These are phyloP conservation scores for Julus scanicus DNA, from an alignment of 2,888 invertebrate genomes.

Conservation along the genomic window DNA sequence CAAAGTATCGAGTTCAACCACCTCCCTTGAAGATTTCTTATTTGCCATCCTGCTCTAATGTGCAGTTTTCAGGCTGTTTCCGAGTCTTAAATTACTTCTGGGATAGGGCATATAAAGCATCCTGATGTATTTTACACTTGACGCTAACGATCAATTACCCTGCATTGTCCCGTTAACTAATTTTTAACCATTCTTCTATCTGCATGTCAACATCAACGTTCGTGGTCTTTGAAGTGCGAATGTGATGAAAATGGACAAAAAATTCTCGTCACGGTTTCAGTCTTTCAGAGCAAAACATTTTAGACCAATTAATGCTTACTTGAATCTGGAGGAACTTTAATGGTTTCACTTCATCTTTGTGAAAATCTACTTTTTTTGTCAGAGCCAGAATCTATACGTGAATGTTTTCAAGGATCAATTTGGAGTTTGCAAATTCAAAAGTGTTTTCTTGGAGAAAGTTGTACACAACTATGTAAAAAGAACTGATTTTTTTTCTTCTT, in stretches of 20 bases:
- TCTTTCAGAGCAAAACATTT: too few relatives aligned
- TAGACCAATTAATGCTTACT: not conserved
- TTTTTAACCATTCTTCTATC: not conserved
- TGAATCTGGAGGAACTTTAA: not conserved
- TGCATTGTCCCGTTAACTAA: not conserved
- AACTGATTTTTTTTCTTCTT: too few relatives aligned
- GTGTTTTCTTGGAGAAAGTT: not conserved
- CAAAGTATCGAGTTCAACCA: conserved; percentile 11
- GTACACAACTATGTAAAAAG: too few relatives aligned
- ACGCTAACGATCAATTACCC: not conserved
- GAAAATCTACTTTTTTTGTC: not conserved
- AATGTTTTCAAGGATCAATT: not conserved
- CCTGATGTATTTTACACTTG: not conserved
- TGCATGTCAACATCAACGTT: not conserved
- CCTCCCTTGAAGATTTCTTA: not conserved
- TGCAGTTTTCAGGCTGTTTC: not conserved
- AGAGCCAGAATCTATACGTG: not conserved
- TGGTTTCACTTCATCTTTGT: not conserved
- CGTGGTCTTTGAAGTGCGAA: not conserved
- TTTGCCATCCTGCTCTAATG: not conserved
- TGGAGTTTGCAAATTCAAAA: not conserved
- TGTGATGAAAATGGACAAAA: not conserved
- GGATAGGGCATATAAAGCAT: not conserved
- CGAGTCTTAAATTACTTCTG: not conserved
- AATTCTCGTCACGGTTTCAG: not conserved